Evolutionary conservation across 1,140 invertebrate genomes (phyloP).

Genomic region (Brachionus sp.): DNA sequence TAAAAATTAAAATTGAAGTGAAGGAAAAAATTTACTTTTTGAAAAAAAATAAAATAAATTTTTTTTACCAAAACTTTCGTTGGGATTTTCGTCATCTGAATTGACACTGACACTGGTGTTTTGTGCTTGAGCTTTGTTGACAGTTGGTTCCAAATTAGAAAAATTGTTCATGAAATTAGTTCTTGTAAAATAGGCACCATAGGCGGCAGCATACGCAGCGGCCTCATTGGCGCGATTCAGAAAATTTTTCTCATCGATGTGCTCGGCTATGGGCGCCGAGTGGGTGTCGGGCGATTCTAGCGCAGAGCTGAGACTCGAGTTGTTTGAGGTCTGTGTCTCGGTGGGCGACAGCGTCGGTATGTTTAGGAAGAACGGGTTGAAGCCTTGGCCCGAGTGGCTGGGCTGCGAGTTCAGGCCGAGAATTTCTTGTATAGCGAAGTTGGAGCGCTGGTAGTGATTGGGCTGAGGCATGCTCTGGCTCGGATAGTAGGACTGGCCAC

Average conservation of each 20-base stretch:
- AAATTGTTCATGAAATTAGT: constrained; percentile 36
- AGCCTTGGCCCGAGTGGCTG: neutral
- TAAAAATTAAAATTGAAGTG: neutral
- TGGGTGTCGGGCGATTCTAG: neutral
- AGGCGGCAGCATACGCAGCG: constrained; percentile 28
- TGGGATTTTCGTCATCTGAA: constrained; percentile 18
- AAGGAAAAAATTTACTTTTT: too few species aligned
- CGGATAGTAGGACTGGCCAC: neutral
- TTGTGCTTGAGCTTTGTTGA: neutral
- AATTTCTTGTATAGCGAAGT: constrained; percentile 45
- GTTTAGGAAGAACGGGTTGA: neutral
- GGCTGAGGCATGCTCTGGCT: neutral
- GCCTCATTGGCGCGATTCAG: constrained; percentile 22
- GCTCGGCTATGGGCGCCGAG: neutral
- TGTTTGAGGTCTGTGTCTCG: neutral
- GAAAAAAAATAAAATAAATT: too few species aligned
- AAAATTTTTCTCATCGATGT: neutral
- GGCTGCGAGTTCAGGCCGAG: constrained; percentile 26
- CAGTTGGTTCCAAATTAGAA: neutral
- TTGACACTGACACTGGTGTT: neutral
- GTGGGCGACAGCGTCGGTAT: constrained; percentile 1
- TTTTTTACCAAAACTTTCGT: constrained; percentile 12
- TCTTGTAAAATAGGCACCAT: constrained; percentile 19
- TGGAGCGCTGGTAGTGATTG: neutral
- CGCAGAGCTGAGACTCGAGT: neutral